Base-by-base conservation (phyloP, 2,797 vertebrate genomes). In the Pangasius krempfi region DNA sequence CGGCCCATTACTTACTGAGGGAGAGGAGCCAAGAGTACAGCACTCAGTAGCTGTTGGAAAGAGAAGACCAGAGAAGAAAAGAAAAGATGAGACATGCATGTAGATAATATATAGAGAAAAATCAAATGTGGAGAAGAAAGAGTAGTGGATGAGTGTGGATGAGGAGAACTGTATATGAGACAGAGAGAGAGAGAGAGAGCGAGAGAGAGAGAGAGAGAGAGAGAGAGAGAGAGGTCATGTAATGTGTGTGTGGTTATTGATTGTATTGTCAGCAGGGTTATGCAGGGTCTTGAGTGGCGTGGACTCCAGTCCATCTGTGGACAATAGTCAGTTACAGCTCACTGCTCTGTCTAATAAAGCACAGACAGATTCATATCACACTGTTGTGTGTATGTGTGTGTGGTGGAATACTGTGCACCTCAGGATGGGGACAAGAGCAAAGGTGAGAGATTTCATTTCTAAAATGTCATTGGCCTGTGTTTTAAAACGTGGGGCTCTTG, bases 301-400 rank as follows among this genome's bases (percentile, higher is more conserved):
- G 94, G 94, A 94, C 93, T 94, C 93, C 94, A 95, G 96, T 97
- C 95, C 96, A 96, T 97, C 96, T 96, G 95, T 96, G 95, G 95
- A 97, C 95, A 96, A 95, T 96, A 96, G 95, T 96, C 96, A 96
- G 96, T 96, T 95, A 96, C 96, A 96, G 94, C 95, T 96, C 96
- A 95, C 94, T 95, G 96, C 95, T 92, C 94, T 91, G 91, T 94
- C 96, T 97, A 96, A 97, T 97, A 97, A 96, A 96, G 95, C 95
- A 94, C 94, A 95, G 94, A 94, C 94, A 96, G 95, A 96, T 96
- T 96, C 95, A 97, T 96, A 96, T 96, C 95, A 95, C 94, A 92
- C 92, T 40, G 5, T 54, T 64, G 37, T 10, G 89, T 84, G 88
- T 83, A 83, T 89, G 50, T 52, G 84, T 64, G 47, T n/a, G 89